Base-by-base conservation (phyloP, 2,113 vertebrate genomes). In the Mixornis gularis region DNA sequence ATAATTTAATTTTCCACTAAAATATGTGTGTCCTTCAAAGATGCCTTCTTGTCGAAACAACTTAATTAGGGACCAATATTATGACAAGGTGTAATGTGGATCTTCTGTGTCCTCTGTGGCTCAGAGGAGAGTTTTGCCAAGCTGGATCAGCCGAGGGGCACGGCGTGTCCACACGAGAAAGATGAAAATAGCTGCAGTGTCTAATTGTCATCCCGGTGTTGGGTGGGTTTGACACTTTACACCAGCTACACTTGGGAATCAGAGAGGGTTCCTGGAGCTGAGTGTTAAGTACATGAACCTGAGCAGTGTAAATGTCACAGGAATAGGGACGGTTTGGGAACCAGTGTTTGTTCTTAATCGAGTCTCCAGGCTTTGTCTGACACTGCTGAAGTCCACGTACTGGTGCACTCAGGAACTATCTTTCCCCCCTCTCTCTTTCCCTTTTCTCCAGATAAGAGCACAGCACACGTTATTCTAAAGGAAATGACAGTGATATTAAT, bases 401-500 rank as follows among this genome's bases (percentile, higher is more conserved):
- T 0, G 0, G 18, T 38, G 32, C 0, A 13, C 36, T 89, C 65
- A 86, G 73, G 65, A 7, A 21, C 26, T 40, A 2, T 27, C 52
- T 46, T 79, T 49, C 34, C 22, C 46, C 55, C 19, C 79, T 86
- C 36, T 84, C 32, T 90, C 70, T 19, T 82, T 76, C 41, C 80
- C 73, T 62, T 81, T 65, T 89, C 78, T 91, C 65, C 85, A 81
- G 80, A 76, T 90, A 93, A 90, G 34, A 95, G 18, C 70, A 40
- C 1, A 88, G 53, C 73, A 85, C 65, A 79, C 13, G 21, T 85
- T 93, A 81, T 79, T 94, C 84, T 87, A 65, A 93, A 93, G 91
- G 92, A 96, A 96, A 94, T 69, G 62, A 73, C 84, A 87, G 51
- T 0, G 4, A 91, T 93, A 79, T 93, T 94, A 92, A 94, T 96